Base-by-base conservation (phyloP, 1,140 invertebrate genomes). In the Berghia stephanieae region DNA sequence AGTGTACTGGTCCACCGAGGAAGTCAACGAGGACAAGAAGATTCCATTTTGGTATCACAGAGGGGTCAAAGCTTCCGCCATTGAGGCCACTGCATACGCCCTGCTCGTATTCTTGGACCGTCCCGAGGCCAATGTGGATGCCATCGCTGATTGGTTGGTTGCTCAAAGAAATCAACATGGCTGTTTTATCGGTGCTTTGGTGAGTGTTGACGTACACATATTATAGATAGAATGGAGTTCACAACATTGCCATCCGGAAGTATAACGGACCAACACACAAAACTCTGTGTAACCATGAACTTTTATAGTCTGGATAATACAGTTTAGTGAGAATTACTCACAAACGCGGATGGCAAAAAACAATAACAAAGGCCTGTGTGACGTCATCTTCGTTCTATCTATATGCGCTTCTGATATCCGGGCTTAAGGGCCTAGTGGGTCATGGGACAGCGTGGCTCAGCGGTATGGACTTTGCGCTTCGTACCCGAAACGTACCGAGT, bases 141-240 rank as follows among this genome's bases (percentile, higher is more conserved):
- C 76, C 24, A 72, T 80, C 8, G 79, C 77, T n/a, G 79, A 78
- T 21, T 80, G 79, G 79, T 34, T 80, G 67, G 72, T 80, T 16
- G 69, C 42, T 16, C 74, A 80, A 69, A 63, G 79, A 49, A 77
- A 78, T 36, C 38, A 49, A 27, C 44, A 75, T 34, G 79, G 77
- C 16, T 73, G 72, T 21, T 80, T 78, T 42, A 77, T 76, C 55
- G 77, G 79, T 13, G 73, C 79, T 10, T 55, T 76, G 73, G 79
- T 78, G 55, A 42, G 34, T 34, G 36, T 68, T 27, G 24, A 16
- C 21, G 21, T 49, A 16, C 16, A 8, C 8, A 46, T 31, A 49
- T 63, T 34, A 18, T 31, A 55, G 60, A 8, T 49, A 16, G 40
- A 46, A 24, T 21, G 38, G 42, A 5, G 40, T n/a, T 6, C 66